A percentile compares a stretch with the other conserved stretches of the same genome.
Evolutionary conservation across 2,888 invertebrate species (phyloP).

Genomic region (Caenorhabditis auriculariae): DNA sequence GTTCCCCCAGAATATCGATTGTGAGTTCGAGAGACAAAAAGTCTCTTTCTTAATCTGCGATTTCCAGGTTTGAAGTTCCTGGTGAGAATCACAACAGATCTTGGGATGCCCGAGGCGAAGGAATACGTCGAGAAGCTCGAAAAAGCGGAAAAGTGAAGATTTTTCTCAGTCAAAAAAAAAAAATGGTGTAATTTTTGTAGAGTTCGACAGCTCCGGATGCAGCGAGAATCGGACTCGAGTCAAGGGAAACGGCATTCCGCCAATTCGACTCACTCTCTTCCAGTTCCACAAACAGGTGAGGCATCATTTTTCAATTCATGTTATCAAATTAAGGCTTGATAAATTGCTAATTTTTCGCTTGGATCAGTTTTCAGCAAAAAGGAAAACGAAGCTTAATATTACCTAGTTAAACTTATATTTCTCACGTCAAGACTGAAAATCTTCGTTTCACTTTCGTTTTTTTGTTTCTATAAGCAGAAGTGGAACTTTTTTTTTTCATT

Average conservation of each 20-base stretch:
- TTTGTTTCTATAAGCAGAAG: too few relatives aligned
- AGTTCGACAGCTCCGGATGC: constrained; percentile 34
- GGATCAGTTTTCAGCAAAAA: too few relatives aligned
- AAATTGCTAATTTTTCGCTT: too few relatives aligned
- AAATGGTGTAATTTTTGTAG: constrained; percentile 2
- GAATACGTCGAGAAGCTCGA: constrained; percentile 64
- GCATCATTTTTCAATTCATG: background rate
- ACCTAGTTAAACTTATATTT: background rate
- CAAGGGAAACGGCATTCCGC: constrained; percentile 56
- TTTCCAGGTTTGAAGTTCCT: constrained; percentile 77
- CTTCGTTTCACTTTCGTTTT: too few relatives aligned
- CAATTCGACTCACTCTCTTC: constrained; percentile 43
- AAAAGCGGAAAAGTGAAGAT: constrained; percentile 29
- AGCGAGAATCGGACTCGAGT: constrained; percentile 47
- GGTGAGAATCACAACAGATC: constrained; percentile 83
- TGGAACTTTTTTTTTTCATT: too few relatives aligned
- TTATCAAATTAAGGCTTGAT: too few relatives aligned
- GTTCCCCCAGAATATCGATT: constrained; percentile 93
- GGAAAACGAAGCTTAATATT: background rate
- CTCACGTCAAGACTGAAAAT: too few relatives aligned
- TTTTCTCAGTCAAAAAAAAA: background rate
- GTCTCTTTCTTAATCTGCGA: background rate
- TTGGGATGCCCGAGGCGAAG: constrained; percentile 85
- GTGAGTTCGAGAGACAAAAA: constrained; percentile 65
- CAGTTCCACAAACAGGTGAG: constrained; percentile 10